phyloP scores from a whole-genome alignment of 1,140 invertebrate species.

The Drosophila mayri region DNA sequence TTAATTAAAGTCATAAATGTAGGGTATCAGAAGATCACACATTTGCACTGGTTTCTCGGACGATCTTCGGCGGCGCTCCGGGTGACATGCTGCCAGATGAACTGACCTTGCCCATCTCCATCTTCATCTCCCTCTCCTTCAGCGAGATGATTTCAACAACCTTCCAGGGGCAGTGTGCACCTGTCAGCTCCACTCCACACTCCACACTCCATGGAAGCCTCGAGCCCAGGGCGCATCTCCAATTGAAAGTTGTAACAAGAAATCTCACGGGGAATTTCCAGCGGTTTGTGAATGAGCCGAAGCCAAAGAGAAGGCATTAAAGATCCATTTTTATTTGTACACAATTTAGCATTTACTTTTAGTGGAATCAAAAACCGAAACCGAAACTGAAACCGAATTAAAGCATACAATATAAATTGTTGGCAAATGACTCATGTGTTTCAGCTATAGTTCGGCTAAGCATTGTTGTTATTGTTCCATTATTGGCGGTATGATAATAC shows the following conservation, averaged over 20 bases:
- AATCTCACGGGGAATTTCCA: constrained; percentile 43
- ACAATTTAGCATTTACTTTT: constrained; percentile 57
- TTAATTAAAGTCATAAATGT: constrained; percentile 55
- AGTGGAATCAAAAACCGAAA: constrained; percentile 40
- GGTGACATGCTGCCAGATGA: constrained; percentile 48
- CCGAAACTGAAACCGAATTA: constrained; percentile 68
- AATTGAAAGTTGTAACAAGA: constrained; percentile 69
- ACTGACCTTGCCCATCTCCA: constrained; percentile 70
- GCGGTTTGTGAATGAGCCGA: constrained; percentile 34
- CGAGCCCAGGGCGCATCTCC: constrained; percentile 51
- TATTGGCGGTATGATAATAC: constrained; percentile 67
- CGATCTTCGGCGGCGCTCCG: constrained; percentile 50
- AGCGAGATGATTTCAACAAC: constrained; percentile 62
- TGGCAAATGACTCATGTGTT: constrained; percentile 80
- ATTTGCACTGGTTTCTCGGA: constrained; percentile 18
- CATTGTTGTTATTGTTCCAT: constrained; percentile 64
- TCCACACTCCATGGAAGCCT: constrained; percentile 15
- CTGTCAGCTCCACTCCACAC: constrained; percentile 45
- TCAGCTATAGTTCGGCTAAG: constrained; percentile 55
- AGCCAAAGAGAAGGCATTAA: constrained; percentile 45
- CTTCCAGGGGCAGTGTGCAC: constrained; percentile 60
- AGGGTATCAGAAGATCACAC: constrained; percentile 49
- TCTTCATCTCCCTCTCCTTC: constrained; percentile 26
- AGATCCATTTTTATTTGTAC: constrained; percentile 48
- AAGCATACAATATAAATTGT: constrained; percentile 72